Conservation (phyloP, 2,797 vertebrate species). For the Sternotherus odoratus region DNA sequence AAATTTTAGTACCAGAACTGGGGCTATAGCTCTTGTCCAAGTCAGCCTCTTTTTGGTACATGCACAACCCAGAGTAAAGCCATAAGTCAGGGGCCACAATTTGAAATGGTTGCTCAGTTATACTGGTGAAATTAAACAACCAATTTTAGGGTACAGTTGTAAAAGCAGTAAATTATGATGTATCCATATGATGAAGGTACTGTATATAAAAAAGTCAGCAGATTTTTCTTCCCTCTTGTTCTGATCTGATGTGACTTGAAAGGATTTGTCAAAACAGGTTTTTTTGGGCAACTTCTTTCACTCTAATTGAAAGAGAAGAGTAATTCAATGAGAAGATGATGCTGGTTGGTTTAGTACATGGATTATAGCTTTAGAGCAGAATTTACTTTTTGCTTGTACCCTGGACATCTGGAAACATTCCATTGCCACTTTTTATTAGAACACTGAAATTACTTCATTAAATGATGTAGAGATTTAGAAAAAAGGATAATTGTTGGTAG, state of each 20-base stretch:
- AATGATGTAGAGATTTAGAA: slow-evolving; percentile 54
- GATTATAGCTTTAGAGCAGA: slow-evolving; percentile 34
- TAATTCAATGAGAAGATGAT: slow-evolving; percentile 29
- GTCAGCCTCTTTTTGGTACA: not conserved
- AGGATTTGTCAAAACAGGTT: slow-evolving; percentile 1
- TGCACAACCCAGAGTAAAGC: not conserved
- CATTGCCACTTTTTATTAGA: slow-evolving; percentile 70
- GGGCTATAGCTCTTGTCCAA: not conserved
- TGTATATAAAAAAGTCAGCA: slow-evolving; percentile 1
- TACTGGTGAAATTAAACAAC: not conserved
- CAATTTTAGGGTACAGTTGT: not conserved
- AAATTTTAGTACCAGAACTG: not conserved
- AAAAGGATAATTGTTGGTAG: slow-evolving; percentile 47
- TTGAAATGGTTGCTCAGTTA: not conserved
- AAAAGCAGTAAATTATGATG: not conserved
- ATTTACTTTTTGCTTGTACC: slow-evolving; percentile 30
- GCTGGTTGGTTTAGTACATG: slow-evolving; percentile 1
- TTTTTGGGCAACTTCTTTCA: slow-evolving; percentile 22
- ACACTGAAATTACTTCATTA: slow-evolving; percentile 67
- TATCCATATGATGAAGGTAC: not conserved
- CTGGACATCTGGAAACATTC: slow-evolving; percentile 63
- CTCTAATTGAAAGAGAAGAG: slow-evolving; percentile 37
- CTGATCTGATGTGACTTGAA: slow-evolving; percentile 33
- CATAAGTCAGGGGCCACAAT: not conserved
- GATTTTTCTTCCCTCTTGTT: not conserved